Evolutionary conservation across 2,113 vertebrate species (phyloP).

Genomic region (Bubo blakistoni): DNA sequence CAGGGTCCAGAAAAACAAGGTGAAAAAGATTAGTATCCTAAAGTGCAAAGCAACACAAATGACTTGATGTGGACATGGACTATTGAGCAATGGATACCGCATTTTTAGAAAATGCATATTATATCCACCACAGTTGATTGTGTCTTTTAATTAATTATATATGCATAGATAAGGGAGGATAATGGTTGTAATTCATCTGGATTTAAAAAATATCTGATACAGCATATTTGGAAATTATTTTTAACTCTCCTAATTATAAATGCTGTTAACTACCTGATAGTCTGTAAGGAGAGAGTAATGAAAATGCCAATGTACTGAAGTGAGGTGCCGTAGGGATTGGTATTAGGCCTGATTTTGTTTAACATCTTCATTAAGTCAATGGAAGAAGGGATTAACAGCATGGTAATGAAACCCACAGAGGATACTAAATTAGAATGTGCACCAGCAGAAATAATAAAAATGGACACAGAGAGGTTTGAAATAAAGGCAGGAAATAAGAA

Average conservation of each 20-base stretch:
- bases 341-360: constrained; percentile 59
- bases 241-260: constrained; percentile 27
- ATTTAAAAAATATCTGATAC: constrained; percentile 6
- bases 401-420: constrained; percentile 60
- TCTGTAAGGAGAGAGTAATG: constrained; percentile 23
- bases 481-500: constrained; percentile 21
- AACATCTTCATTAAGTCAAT: constrained; percentile 66
- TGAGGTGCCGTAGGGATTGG: constrained; percentile 14
- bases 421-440: constrained; percentile 25
- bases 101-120: not conserved
- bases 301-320: constrained; percentile 36
- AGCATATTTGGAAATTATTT: not conserved
- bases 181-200: not conserved
- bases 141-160: not conserved
- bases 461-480: constrained; percentile 18
- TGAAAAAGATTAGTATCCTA: not conserved
- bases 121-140: not conserved
- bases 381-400: constrained; percentile 53
- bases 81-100: not conserved
- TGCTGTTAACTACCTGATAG: constrained; percentile 9
- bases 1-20: not conserved
- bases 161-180: not conserved
- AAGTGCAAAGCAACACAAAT: not conserved
- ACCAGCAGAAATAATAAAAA: constrained; percentile 43
- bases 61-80: not conserved